phyloP scores from a whole-genome alignment of 2,113 vertebrate genomes.

The Scartelaos histophorus region DNA sequence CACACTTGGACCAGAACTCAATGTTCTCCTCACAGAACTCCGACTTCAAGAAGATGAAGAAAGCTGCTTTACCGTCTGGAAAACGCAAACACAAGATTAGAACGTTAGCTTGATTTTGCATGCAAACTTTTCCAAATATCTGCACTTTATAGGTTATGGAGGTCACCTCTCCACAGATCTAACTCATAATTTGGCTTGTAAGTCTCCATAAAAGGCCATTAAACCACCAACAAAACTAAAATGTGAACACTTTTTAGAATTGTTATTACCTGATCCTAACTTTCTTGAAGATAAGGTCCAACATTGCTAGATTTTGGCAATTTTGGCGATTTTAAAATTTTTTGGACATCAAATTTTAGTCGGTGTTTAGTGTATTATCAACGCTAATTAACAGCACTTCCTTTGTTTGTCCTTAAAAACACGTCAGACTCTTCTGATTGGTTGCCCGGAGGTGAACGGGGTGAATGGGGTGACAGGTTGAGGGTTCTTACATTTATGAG shows the following conservation, averaged over 20 bases:
- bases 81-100: background rate
- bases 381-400: background rate
- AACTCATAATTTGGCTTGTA: too few relatives aligned
- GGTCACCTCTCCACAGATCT: too few relatives aligned
- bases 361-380: too few relatives aligned
- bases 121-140: background rate
- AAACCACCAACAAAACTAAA: too few relatives aligned
- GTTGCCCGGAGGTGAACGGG: background rate
- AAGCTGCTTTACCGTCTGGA: conserved; percentile 80
- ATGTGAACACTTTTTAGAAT: too few relatives aligned
- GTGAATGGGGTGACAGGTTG: background rate
- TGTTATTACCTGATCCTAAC: too few relatives aligned
- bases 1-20: conserved; percentile 87
- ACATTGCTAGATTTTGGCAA: too few relatives aligned
- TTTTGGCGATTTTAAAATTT: too few relatives aligned
- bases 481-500: conserved; percentile 86
- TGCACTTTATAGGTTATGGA: too few relatives aligned
- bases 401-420: background rate
- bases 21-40: conserved; percentile 89
- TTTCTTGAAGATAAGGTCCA: too few relatives aligned
- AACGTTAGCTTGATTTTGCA: background rate
- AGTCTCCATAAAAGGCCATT: too few relatives aligned
- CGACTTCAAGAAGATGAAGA: conserved; percentile 81
- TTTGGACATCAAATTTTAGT: too few relatives aligned
- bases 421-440: background rate